These are phyloP conservation scores for Pterostichus madidus DNA, from an alignment of 2,888 invertebrate genomes.

Conservation along the genomic window DNA sequence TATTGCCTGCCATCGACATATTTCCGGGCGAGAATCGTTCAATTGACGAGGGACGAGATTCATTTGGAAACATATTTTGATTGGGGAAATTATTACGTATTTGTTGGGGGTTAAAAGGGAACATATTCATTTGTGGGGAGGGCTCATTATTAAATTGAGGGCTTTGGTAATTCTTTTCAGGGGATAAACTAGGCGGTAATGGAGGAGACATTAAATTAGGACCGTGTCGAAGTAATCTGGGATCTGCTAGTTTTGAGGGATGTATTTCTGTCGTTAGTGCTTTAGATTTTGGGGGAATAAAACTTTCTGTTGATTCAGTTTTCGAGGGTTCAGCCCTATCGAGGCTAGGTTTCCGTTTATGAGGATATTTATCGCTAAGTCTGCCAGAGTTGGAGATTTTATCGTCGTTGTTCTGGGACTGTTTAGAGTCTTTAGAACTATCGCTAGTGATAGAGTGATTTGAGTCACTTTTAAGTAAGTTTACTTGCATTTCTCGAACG, in stretches of 20 bases:
- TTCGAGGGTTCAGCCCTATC: neutral
- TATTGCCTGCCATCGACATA: too few relatives aligned
- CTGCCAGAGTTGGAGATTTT: slow-evolving; percentile 13
- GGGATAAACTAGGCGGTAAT: neutral
- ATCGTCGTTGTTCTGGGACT: neutral
- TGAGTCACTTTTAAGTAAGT: neutral
- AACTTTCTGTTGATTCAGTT: neutral
- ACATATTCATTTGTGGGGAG: neutral
- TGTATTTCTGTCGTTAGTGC: slow-evolving; percentile 42
- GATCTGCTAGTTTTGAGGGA: slow-evolving; percentile 56
- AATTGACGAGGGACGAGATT: neutral
- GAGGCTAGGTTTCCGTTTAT: slow-evolving; percentile 58
- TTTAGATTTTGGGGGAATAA: slow-evolving; percentile 21
- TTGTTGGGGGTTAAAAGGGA: slow-evolving; percentile 8
- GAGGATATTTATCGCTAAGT: slow-evolving; percentile 62
- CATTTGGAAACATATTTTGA: neutral
- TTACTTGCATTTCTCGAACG: neutral
- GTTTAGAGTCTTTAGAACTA: neutral
- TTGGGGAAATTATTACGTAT: neutral
- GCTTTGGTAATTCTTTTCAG: neutral
- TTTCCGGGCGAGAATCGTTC: neutral
- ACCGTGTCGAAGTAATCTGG: slow-evolving; percentile 21
- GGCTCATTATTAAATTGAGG: neutral
- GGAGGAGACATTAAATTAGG: neutral
- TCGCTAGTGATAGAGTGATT: too few relatives aligned